phyloP scores from a whole-genome alignment of 2,888 invertebrate genomes.

The Hyposoter didymator region DNA sequence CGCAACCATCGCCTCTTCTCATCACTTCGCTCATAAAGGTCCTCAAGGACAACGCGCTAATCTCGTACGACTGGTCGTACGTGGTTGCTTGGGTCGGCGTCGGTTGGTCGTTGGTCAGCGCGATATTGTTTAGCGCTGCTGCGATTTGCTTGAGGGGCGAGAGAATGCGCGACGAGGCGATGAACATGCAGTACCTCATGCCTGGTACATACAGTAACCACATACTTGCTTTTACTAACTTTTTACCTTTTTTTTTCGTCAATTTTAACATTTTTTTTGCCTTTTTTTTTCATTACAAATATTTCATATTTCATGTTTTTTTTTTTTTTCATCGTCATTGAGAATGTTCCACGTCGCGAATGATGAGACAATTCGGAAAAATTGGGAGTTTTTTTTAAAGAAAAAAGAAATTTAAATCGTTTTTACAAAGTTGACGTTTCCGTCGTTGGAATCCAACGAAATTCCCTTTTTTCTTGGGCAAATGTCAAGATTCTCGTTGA shows the following conservation, averaged over 20 bases:
- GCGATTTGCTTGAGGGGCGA: slow-evolving; percentile 97
- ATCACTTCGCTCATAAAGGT: slow-evolving; percentile 85
- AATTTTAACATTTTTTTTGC: neutral
- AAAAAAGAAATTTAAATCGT: no score
- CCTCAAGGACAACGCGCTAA: slow-evolving; percentile 93
- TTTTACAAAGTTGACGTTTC: no score
- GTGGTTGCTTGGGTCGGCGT: slow-evolving; percentile 98
- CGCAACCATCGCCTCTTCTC: slow-evolving; percentile 33
- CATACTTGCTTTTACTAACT: slow-evolving; percentile 77
- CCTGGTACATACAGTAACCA: slow-evolving; percentile 89
- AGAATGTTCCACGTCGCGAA: no score
- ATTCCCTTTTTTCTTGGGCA: no score
- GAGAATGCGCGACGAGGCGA: slow-evolving; percentile 96
- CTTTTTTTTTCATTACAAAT: neutral
- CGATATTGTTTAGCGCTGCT: slow-evolving; percentile 96
- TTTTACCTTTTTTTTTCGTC: slow-evolving; percentile 26
- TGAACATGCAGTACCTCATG: slow-evolving; percentile 99
- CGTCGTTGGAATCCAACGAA: no score
- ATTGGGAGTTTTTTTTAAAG: no score
- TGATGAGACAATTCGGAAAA: no score
- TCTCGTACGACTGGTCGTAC: slow-evolving; percentile 98
- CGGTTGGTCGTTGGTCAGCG: slow-evolving; percentile 95
- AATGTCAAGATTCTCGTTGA: no score
- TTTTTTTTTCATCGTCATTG: neutral
- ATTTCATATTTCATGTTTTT: no score